A percentile compares a stretch with the other conserved stretches of the same genome.
These are phyloP conservation scores for Salmo trutta DNA, from an alignment of 2,797 vertebrate genomes.

Conservation along the genomic window DNA sequence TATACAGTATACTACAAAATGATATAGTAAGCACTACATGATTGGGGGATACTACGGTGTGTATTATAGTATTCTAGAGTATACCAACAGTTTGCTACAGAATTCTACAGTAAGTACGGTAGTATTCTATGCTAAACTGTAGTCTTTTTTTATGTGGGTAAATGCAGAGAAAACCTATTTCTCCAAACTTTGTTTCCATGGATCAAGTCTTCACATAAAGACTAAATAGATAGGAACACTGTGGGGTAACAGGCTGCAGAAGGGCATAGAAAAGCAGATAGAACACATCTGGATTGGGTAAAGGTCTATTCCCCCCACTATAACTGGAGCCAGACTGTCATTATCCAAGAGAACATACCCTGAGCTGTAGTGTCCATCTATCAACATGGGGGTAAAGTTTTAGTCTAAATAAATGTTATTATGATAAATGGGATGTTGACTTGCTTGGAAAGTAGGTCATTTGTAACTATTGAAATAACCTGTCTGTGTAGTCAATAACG, in stretches of 20 bases:
- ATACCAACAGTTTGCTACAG: too few species aligned
- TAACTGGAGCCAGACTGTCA: constrained; percentile 43
- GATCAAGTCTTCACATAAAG: neutral
- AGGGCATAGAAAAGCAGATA: neutral
- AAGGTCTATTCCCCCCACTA: constrained; percentile 31
- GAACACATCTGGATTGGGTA: constrained; percentile 40
- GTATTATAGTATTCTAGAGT: too few species aligned
- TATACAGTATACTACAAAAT: too few species aligned
- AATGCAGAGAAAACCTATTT: too few species aligned
- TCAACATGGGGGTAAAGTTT: constrained; percentile 38
- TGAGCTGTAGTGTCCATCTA: constrained; percentile 35
- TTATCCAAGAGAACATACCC: constrained; percentile 46
- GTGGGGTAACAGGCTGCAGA: neutral
- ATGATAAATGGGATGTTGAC: constrained; percentile 52
- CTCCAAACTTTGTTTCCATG: neutral
- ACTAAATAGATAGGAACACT: neutral
- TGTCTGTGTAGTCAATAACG: constrained; percentile 38
- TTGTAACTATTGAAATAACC: constrained; percentile 47
- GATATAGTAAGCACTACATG: too few species aligned
- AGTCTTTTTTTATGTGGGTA: too few species aligned
- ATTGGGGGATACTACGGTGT: too few species aligned
- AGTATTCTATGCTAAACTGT: too few species aligned
- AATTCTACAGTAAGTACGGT: too few species aligned
- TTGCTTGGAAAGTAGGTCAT: constrained; percentile 72
- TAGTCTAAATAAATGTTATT: constrained; percentile 40